phyloP scores from a whole-genome alignment of 2,888 invertebrate genomes.

The Clanis bilineata region DNA sequence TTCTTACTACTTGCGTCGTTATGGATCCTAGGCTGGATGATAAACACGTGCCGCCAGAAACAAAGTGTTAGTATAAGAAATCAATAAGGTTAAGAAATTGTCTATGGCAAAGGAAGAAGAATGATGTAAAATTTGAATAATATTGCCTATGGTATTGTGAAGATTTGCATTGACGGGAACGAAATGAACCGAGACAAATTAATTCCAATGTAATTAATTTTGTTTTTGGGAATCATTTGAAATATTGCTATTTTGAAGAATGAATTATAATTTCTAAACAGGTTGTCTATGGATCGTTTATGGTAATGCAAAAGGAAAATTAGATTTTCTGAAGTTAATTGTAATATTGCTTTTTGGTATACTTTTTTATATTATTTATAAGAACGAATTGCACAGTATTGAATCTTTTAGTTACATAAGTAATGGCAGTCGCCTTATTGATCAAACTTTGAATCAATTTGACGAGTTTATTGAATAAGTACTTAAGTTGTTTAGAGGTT shows the following conservation, averaged over 20 bases:
- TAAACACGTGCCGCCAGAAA: slow-evolving; percentile 50
- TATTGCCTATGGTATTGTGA: not conserved
- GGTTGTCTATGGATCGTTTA: too few relatives aligned
- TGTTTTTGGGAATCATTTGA: too few relatives aligned
- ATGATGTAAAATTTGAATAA: not conserved
- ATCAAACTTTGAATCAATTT: not conserved
- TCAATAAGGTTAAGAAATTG: not conserved
- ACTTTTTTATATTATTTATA: not conserved
- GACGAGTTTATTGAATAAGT: not conserved
- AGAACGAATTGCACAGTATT: not conserved
- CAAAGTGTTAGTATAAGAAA: slow-evolving; percentile 15
- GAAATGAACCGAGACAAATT: not conserved
- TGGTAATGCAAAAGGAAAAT: too few relatives aligned
- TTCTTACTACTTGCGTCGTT: slow-evolving; percentile 83
- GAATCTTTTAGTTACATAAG: not conserved
- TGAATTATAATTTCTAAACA: too few relatives aligned
- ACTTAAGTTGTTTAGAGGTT: not conserved
- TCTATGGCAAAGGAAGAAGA: not conserved
- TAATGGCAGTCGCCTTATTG: not conserved
- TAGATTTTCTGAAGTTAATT: not conserved
- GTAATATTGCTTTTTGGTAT: not conserved
- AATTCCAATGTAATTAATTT: too few relatives aligned
- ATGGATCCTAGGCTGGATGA: slow-evolving; percentile 71
- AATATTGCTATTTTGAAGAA: too few relatives aligned
- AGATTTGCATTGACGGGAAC: not conserved